Base-by-base conservation (phyloP, 1,140 invertebrate species). In the Propsilocerus akamusi region DNA sequence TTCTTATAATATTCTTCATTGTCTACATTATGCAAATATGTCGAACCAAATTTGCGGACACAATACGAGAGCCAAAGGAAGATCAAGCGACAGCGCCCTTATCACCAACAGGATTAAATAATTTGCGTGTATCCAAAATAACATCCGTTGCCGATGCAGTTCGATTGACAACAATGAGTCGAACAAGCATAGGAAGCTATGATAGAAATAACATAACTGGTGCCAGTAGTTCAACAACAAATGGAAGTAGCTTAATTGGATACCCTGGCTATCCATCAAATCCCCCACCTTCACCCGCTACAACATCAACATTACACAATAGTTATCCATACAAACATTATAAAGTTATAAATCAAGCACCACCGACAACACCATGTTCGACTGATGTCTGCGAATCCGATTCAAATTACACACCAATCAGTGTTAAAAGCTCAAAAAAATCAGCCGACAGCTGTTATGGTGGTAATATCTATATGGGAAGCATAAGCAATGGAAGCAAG, bases 341-440 rank as follows among this genome's bases (percentile, higher is more conserved):
- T 62, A 76, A 81, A 53, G 76, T 75, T 17, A 78, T 80, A 25
- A 86, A 89, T 68, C 78, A 84, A 55, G 87, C 87, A 2, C 91
- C 91, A 14, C 90, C 89, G 2, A 90, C 90, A 4, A 95, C 91
- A 6, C 91, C 92, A 0, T 94, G 89, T 63, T 89, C 86, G 55
- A 95, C 92, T 3, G 91, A 95, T 62, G 84, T 93, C 10, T 91
- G 85, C 63, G 89, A 93, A 57, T 86, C 82, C 3, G 86, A 90
- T 58, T 79, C 73, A 41, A 78, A 80, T 58, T 80, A 80, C 57
- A 68, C 65, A 41, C 34, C 34, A 20, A 41, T 41, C 5, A 20
- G 14, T 3, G 34, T 41, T 2, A 41, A 41, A 41, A 41, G 34
- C 22, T 41, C 34, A 17, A 41, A 41, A 5, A n/a, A 20, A 20